Conservation (phyloP, 1,140 invertebrate species). For the Atta colombica region DNA sequence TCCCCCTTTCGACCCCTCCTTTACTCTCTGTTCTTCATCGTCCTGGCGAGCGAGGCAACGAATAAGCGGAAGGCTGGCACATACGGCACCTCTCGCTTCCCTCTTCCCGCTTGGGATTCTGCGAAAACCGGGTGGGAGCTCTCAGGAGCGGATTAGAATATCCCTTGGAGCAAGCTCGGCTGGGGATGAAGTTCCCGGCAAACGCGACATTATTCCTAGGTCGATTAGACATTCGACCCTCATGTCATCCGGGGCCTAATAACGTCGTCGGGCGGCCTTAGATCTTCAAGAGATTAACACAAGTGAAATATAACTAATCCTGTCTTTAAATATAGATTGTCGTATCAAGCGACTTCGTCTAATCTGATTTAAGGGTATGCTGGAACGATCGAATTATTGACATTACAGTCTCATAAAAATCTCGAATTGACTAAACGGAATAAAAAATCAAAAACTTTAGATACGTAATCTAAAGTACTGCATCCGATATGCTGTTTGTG, state of each 20-base stretch:
- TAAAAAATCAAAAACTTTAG: too few species aligned
- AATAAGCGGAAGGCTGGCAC: slow-evolving; percentile 13
- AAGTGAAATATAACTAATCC: slow-evolving; percentile 52
- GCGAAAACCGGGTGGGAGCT: not conserved
- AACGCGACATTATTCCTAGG: slow-evolving; percentile 63
- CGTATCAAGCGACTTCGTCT: not conserved
- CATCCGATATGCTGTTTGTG: too few species aligned
- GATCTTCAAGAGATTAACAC: slow-evolving; percentile 47
- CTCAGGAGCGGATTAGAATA: slow-evolving; percentile 77
- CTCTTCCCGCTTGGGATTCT: slow-evolving; percentile 26
- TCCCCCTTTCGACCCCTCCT: not conserved
- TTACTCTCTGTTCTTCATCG: too few species aligned
- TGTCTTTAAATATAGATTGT: not conserved
- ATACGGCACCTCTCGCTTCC: slow-evolving; percentile 7
- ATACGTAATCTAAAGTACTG: too few species aligned
- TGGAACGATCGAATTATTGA: too few species aligned
- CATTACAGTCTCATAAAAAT: too few species aligned
- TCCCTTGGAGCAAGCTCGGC: slow-evolving; percentile 57
- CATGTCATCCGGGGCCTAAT: slow-evolving; percentile 55
- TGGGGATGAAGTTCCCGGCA: slow-evolving; percentile 54
- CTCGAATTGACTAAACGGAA: too few species aligned
- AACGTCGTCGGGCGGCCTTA: slow-evolving; percentile 35
- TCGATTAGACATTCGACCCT: slow-evolving; percentile 64
- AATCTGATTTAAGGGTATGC: not conserved
- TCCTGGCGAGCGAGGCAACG: slow-evolving; percentile 34